phyloP scores from a whole-genome alignment of 1,140 invertebrate genomes.

The Potamilus streckersoni region DNA sequence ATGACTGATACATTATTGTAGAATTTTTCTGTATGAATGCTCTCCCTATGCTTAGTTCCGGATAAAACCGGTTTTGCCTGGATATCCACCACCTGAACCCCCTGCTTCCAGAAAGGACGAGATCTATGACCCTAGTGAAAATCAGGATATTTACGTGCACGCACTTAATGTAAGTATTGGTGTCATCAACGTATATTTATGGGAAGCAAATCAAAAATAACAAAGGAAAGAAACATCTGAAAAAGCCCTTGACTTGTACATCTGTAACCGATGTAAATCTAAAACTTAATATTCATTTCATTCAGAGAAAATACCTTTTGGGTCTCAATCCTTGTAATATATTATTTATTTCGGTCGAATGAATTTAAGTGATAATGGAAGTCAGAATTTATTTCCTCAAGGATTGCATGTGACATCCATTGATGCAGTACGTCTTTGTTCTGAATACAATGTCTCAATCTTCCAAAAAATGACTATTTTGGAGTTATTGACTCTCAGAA shows the following conservation, averaged over 20 bases:
- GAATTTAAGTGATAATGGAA: no score
- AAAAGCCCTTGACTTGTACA: neutral
- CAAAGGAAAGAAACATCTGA: neutral
- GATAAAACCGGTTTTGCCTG: constrained; percentile 10
- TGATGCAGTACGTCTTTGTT: no score
- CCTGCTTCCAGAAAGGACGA: constrained; percentile 19
- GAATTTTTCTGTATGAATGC: neutral
- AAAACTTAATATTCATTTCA: no score
- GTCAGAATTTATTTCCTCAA: no score
- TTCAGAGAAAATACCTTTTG: no score
- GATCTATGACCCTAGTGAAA: constrained; percentile 21
- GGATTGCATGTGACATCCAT: no score
- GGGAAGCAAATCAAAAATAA: neutral
- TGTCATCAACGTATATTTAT: neutral
- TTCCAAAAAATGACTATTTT: no score
- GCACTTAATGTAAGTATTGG: constrained; percentile 7
- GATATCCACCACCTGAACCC: constrained; percentile 2
- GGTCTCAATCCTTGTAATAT: no score
- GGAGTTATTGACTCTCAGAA: no score
- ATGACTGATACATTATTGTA: neutral
- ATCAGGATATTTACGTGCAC: constrained; percentile 22
- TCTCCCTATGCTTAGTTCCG: constrained; percentile 13
- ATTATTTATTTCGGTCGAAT: no score
- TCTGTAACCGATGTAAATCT: no score
- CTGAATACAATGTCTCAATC: no score